phyloP scores from a whole-genome alignment of 2,888 invertebrate species.

The Drosophila lutescens region DNA sequence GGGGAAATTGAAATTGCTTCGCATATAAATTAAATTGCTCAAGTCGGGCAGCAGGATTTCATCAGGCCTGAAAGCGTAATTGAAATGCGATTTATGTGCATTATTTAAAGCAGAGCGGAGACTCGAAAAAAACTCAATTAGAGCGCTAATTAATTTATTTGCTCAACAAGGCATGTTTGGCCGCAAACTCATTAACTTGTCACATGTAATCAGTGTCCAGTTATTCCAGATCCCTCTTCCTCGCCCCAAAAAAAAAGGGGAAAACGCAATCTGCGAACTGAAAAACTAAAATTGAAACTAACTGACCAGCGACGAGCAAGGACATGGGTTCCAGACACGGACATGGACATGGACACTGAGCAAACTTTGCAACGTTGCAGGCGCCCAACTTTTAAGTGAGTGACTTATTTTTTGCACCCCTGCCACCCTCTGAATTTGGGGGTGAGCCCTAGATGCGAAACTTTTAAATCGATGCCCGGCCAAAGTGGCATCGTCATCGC shows the following conservation, averaged over 20 bases:
- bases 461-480: constrained; percentile 63
- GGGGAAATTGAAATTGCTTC: constrained; percentile 56
- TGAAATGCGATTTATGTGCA: constrained; percentile 56
- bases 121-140: constrained; percentile 64
- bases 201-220: constrained; percentile 76
- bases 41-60: constrained; percentile 35
- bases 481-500: constrained; percentile 71
- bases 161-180: constrained; percentile 78
- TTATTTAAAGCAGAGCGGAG: constrained; percentile 45
- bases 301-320: constrained; percentile 61
- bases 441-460: constrained; percentile 45
- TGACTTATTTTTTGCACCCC: constrained; percentile 71
- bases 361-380: constrained; percentile 74
- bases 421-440: constrained; percentile 31
- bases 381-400: constrained; percentile 76
- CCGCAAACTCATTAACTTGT: constrained; percentile 79
- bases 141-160: constrained; percentile 78
- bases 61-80: constrained; percentile 27
- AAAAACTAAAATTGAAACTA: constrained; percentile 77
- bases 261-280: constrained; percentile 31
- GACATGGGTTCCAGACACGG: constrained; percentile 41
- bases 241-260: constrained; percentile 9
- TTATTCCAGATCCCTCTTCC: constrained; percentile 38
- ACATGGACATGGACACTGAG: constrained; percentile 53
- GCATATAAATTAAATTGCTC: constrained; percentile 44